phyloP scores from a whole-genome alignment of 2,113 vertebrate species.

The Climacteris rufus region DNA sequence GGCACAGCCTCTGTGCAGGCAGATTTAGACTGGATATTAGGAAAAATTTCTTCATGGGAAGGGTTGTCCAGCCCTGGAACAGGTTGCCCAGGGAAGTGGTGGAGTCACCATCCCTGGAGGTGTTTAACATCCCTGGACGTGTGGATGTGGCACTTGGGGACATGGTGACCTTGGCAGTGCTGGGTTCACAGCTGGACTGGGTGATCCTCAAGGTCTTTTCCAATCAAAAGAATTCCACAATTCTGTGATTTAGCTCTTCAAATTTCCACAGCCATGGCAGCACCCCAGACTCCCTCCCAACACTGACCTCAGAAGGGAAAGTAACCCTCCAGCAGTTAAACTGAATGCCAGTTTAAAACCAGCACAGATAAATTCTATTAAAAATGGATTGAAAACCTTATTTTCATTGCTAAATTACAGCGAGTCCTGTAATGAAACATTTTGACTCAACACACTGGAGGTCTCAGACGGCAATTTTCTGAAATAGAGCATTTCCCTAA shows the following conservation, averaged over 20 bases:
- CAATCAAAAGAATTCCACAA: not conserved
- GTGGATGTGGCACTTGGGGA: not conserved
- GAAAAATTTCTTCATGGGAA: not conserved
- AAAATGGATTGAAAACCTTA: not conserved
- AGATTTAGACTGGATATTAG: not conserved
- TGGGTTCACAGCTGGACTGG: not conserved
- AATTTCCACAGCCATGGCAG: not conserved
- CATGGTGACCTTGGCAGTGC: not conserved
- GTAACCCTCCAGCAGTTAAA: not conserved
- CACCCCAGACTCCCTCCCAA: not conserved
- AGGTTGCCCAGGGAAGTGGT: not conserved
- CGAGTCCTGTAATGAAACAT: not conserved
- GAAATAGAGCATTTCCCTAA: not conserved
- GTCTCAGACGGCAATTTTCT: not conserved
- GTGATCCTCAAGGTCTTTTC: not conserved
- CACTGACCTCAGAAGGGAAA: not conserved
- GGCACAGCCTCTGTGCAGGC: not conserved
- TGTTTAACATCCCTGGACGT: not conserved
- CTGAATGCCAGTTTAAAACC: not conserved
- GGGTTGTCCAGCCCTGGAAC: not conserved
- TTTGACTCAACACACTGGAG: not conserved
- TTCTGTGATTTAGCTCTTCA: not conserved
- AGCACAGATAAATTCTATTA: not conserved
- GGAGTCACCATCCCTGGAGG: not conserved
- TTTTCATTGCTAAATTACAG: not conserved